These are phyloP conservation scores for Epinephelus malabaricus DNA, from an alignment of 2,797 vertebrate genomes.

Conservation along the genomic window DNA sequence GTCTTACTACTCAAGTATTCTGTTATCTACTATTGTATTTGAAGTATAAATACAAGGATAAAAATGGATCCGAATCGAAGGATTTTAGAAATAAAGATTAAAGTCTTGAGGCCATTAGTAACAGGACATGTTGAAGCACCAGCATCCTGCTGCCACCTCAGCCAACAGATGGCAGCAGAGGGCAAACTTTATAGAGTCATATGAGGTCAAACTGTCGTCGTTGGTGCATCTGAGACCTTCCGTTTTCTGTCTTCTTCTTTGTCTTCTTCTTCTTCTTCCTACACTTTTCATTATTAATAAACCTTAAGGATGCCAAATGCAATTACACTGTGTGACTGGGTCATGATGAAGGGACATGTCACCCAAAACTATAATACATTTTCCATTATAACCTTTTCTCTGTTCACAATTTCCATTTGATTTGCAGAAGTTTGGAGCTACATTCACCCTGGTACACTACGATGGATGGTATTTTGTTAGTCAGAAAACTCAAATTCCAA, in stretches of 20 bases:
- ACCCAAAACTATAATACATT: not conserved
- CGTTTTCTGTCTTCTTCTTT: slow-evolving; percentile 14
- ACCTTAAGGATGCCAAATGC: not conserved
- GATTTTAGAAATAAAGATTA: not conserved
- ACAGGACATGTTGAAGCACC: slow-evolving; percentile 2
- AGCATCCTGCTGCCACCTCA: not conserved
- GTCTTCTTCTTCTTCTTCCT: not conserved
- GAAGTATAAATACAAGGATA: not conserved
- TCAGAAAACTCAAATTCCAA: not conserved
- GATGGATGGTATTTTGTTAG: not conserved
- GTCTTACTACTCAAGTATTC: not conserved
- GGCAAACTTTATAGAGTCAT: slow-evolving; percentile 28
- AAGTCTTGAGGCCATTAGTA: slow-evolving; percentile 14
- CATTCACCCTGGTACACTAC: not conserved
- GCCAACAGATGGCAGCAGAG: slow-evolving; percentile 67
- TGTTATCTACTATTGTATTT: not conserved
- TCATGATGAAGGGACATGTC: not conserved
- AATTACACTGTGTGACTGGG: not conserved
- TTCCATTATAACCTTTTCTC: not conserved
- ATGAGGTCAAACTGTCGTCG: slow-evolving; percentile 23
- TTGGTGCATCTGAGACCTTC: not conserved
- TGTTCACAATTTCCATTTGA: not conserved
- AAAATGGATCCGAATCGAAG: not conserved
- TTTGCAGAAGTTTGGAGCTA: not conserved
- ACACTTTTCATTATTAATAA: not conserved